A percentile compares a stretch with the other conserved stretches of the same genome.
Conservation (phyloP, 2,113 vertebrate species). For the Etia nguti region DNA sequence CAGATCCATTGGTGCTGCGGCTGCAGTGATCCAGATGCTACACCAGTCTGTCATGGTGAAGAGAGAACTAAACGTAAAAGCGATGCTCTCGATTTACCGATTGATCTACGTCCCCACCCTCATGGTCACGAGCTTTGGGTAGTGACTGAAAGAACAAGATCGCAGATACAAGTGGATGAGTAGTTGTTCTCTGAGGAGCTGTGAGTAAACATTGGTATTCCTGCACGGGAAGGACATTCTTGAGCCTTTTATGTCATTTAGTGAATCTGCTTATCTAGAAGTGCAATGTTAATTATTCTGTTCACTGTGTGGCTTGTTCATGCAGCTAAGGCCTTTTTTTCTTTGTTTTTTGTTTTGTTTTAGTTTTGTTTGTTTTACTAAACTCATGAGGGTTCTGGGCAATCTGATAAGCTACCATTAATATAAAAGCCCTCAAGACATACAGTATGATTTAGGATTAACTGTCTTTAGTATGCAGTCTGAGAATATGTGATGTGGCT, state of each 20-base stretch:
- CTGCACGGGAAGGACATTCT: background rate
- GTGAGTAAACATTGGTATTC: background rate
- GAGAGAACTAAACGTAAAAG: too few relatives aligned
- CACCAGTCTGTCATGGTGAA: too few relatives aligned
- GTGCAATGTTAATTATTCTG: background rate
- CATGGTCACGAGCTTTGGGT: too few relatives aligned
- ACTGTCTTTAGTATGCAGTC: background rate
- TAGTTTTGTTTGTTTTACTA: too few relatives aligned
- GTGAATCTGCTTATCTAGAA: background rate
- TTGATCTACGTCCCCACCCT: too few relatives aligned
- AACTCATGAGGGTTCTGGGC: too few relatives aligned
- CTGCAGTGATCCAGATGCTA: too few relatives aligned
- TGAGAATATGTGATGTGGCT: background rate
- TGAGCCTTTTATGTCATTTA: background rate
- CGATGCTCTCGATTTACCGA: too few relatives aligned
- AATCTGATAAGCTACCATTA: background rate
- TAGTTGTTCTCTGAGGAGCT: background rate
- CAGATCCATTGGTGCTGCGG: too few relatives aligned
- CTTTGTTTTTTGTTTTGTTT: too few relatives aligned
- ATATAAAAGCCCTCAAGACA: background rate
- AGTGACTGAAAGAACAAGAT: too few relatives aligned
- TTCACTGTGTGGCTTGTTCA: background rate
- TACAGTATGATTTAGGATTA: background rate
- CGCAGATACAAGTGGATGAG: background rate
- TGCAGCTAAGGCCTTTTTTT: background rate